Evolutionary conservation across 2,113 vertebrate genomes (phyloP).

Genomic region (Geococcyx californianus): DNA sequence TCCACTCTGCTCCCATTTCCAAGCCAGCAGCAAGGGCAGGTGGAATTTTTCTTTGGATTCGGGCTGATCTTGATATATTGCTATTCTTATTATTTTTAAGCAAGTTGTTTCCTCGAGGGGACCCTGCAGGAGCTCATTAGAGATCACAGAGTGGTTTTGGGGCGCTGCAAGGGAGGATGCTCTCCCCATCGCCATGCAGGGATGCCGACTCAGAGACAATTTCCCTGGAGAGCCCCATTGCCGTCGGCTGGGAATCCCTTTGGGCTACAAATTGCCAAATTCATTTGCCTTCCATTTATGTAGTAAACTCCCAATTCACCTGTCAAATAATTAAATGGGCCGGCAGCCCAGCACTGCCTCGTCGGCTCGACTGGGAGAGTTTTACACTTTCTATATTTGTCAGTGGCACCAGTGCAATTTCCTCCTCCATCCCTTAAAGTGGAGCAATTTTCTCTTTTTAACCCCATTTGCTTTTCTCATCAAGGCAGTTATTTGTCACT

Average conservation of each 20-base stretch:
- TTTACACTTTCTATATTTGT: constrained; percentile 11
- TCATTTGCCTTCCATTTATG: constrained; percentile 26
- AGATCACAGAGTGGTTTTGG: not conserved
- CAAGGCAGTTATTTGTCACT: constrained; percentile 61
- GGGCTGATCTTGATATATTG: not conserved
- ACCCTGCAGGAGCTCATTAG: constrained; percentile 35
- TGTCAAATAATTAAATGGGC: not conserved
- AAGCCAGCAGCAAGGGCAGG: not conserved
- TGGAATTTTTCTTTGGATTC: not conserved
- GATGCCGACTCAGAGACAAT: fast-evolving
- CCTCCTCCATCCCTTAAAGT: not conserved
- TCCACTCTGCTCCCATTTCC: not conserved
- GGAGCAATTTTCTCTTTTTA: constrained; percentile 67
- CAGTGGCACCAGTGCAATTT: not conserved
- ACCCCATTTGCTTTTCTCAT: constrained; percentile 71
- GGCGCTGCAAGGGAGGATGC: not conserved
- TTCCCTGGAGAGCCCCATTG: not conserved
- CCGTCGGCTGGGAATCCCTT: not conserved
- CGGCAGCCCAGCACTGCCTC: not conserved
- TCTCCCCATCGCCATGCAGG: not conserved
- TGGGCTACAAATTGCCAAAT: not conserved
- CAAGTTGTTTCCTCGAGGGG: not conserved
- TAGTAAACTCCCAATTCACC: constrained; percentile 24
- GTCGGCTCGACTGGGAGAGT: not conserved
- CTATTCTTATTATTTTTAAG: not conserved